Evolutionary conservation across 2,888 invertebrate genomes (phyloP), one percentile per base, ranked within the genome.

Genomic region (Cryptus viduatorius): DNA sequence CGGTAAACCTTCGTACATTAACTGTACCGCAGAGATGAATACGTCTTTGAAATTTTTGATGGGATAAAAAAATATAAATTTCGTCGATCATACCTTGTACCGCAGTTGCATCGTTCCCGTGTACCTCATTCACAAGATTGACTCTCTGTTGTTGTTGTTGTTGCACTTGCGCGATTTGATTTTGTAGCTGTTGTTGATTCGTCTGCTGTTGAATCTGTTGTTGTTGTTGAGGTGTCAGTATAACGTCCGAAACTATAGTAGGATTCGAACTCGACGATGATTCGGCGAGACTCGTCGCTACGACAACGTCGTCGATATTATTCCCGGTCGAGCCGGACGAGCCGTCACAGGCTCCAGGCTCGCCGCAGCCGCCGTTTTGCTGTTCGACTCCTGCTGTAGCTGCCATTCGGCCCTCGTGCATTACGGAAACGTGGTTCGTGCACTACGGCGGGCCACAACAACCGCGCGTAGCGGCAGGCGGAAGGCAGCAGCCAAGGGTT

Each of bases 341-440:
- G 71, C 84, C 84, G 71, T 79, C 81, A 44, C 59, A 67, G 8
- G 86, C 79, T 75, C 71, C 83, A 53, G 86, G 80, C 79, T 69
- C 82, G 78, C 69, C 84, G 83, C 80, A 84, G 80, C 71, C 84
- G 85, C 80, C 85, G 86, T 79, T 67, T 82, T 77, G 84, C 68
- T 82, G 81, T 65, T 84, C 83, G 82, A 81, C 84, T 81, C 79
- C 87, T 87, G 87, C 83, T 87, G 86, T 85, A 84, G 90, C 88
- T 91, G 91, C 91, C 92, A 93, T 93, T 92, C 91, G 90, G 88
- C 87, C 90, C 90, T 92, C 91, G 89, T 91, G 92, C 91, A 91
- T 92, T 87, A 88, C 90, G 85, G 78, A 64, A 80, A 80, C 59
- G 68, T 61, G 29, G 56, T n/a, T 37, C 19, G n/a, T 42, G 44